Evolutionary conservation across 2,888 invertebrate genomes (phyloP).

Genomic region (Zygothrica quintamaculata): DNA sequence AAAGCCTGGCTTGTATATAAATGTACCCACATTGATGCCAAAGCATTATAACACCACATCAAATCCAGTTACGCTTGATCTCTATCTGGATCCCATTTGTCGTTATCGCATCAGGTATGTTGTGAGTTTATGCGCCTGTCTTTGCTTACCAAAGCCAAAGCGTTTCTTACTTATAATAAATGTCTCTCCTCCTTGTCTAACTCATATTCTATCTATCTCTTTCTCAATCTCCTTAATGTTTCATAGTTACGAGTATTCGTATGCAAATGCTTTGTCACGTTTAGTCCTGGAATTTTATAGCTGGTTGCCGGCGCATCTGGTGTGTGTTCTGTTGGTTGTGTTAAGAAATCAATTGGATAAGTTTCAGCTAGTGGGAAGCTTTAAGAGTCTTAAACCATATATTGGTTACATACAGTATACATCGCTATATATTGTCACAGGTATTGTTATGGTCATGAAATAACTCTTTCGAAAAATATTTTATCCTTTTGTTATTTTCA

Average conservation of each 20-base stretch:
- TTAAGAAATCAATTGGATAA: constrained; percentile 86
- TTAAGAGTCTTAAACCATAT: constrained; percentile 86
- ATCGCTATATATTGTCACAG: constrained; percentile 82
- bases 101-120: constrained; percentile 88
- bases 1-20: constrained; percentile 85
- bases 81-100: constrained; percentile 90
- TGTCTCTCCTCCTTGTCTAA: constrained; percentile 19
- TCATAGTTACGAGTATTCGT: constrained; percentile 85
- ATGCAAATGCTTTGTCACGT: constrained; percentile 87
- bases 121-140: too few species aligned
- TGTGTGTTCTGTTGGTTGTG: constrained; percentile 87
- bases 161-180: too few species aligned
- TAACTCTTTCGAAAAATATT: too few species aligned
- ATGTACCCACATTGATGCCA: constrained; percentile 86
- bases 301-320: constrained; percentile 88
- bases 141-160: too few species aligned
- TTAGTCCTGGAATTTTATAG: constrained; percentile 88
- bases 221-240: too few species aligned
- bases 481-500: too few species aligned
- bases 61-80: constrained; percentile 86
- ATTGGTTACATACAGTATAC: constrained; percentile 87
- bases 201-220: not conserved
- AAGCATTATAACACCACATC: constrained; percentile 83
- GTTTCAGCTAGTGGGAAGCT: constrained; percentile 78
- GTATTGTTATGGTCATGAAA: constrained; percentile 45